These are phyloP conservation scores for Pemphredon lugubris DNA, from an alignment of 2,888 invertebrate genomes.

Conservation along the genomic window DNA sequence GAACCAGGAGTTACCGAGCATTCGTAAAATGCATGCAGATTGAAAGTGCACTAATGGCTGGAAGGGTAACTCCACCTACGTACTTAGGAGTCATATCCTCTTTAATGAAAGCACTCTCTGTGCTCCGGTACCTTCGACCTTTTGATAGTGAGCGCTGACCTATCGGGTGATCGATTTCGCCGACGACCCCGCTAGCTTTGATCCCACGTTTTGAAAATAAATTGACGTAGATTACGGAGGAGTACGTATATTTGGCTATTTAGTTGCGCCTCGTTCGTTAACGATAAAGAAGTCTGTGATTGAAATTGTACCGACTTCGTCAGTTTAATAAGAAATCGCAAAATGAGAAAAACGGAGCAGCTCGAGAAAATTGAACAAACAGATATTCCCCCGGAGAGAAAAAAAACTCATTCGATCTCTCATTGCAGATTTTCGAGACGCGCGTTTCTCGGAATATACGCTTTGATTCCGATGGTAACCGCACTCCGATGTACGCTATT, in stretches of 20 bases:
- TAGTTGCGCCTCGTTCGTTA: too few relatives aligned
- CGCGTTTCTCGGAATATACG: too few relatives aligned
- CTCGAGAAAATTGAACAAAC: conserved; percentile 1
- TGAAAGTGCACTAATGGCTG: conserved; percentile 12
- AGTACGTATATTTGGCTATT: too few relatives aligned
- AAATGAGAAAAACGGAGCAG: conserved; percentile 21
- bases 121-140: conserved; percentile 47
- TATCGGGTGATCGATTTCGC: conserved; percentile 18
- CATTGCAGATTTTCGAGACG: conserved; percentile 3
- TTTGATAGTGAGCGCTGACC: conserved; percentile 20
- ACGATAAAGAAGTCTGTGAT: too few relatives aligned
- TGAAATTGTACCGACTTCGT: too few relatives aligned
- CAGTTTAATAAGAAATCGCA: background rate
- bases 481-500: background rate
- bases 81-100: conserved; percentile 25
- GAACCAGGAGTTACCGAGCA: conserved; percentile 5
- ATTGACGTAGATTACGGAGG: background rate
- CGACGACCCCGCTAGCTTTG: background rate
- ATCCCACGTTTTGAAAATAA: background rate
- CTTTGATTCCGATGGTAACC: conserved; percentile 15
- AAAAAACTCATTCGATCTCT: background rate
- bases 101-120: conserved; percentile 27
- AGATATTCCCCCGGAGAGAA: too few relatives aligned
- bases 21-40: conserved; percentile 5
- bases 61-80: conserved; percentile 42